Evolutionary conservation across 2,113 vertebrate species (phyloP), one percentile per base, ranked within the genome.

Genomic region (Orthochromis indermauri): DNA sequence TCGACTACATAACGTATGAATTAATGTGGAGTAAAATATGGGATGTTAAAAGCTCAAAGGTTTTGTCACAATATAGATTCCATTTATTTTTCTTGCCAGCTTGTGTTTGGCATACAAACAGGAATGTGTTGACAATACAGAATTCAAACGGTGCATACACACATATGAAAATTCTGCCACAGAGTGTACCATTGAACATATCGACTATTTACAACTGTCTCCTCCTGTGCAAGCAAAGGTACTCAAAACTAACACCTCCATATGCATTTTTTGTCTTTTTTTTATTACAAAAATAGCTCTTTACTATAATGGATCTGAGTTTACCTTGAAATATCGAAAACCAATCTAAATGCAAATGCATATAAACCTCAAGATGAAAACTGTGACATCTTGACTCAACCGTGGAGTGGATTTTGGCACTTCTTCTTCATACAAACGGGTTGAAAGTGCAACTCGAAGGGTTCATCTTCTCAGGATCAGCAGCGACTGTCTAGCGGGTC

Each of bases 401-500:
- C 40, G 71, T 66, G 92, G 93, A 95, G 93, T 86, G 92, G 84
- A 90, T 92, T 95, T 95, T 95, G 96, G 95, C 96, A 96, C 96
- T 97, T 96, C 89, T 95, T 93, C 90, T 95, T 93, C 90, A 94
- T 96, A 96, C 91, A 95, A 96, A 96, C 80, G 49, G 88, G 91
- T 91, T 90, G 88, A 95, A 91, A 94, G 87, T 73, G 87, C 59
- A 42, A 51, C 83, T 91, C 59, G 76, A 90, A 93, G 91, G 92
- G 82, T 78, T 53, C 68, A 17, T 94, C 88, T 89, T 93, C 94
- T 88, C 94, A 94, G 90, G 90, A 97, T 99, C 98, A 99, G 97
- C 98, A 99, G 93, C 97, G 98, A 93, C 97, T 97, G 92, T 99
- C 99, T 81, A 99, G 94, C 5, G 98, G 98, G 93, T 99, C 99